Evolutionary conservation across 2,797 vertebrate species (phyloP).

Genomic region (Kryptopterus vitreolus): DNA sequence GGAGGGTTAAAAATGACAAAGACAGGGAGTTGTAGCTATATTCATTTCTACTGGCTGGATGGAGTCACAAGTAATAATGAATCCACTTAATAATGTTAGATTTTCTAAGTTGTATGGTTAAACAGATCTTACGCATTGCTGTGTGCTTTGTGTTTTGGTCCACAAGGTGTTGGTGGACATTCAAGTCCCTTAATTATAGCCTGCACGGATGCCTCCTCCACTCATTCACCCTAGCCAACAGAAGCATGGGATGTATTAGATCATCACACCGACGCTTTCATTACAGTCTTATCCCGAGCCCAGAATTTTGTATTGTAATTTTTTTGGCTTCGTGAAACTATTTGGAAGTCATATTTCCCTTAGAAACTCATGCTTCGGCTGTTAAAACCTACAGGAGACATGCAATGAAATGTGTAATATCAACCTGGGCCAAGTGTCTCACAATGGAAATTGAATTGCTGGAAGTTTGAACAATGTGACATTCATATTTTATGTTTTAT

Average conservation of each 20-base stretch:
- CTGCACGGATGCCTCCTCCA: constrained; percentile 24
- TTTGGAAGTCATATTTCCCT: neutral
- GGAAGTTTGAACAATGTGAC: constrained; percentile 1
- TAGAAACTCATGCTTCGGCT: neutral
- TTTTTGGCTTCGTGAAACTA: neutral
- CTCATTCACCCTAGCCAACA: constrained; percentile 39
- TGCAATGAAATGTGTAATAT: neutral
- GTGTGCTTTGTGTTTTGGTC: neutral
- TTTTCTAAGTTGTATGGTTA: neutral
- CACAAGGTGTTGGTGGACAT: constrained; percentile 25
- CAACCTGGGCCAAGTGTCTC: neutral
- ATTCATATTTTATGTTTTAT: constrained; percentile 2
- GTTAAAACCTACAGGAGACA: neutral
- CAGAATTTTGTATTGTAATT: constrained; percentile 13
- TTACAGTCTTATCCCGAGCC: constrained; percentile 28
- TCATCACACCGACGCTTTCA: constrained; percentile 30
- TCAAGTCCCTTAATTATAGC: constrained; percentile 40
- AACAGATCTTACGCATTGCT: neutral
- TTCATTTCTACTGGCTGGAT: neutral
- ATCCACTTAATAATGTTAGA: neutral
- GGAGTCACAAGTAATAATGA: neutral
- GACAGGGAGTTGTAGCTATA: neutral
- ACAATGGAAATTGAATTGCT: neutral
- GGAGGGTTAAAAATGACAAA: neutral
- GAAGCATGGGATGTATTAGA: constrained; percentile 36